Percentiles rank a stretch among this genome's conserved stretches.
phyloP scores from a whole-genome alignment of 2,888 invertebrate species.

The Acrobasis suavella region DNA sequence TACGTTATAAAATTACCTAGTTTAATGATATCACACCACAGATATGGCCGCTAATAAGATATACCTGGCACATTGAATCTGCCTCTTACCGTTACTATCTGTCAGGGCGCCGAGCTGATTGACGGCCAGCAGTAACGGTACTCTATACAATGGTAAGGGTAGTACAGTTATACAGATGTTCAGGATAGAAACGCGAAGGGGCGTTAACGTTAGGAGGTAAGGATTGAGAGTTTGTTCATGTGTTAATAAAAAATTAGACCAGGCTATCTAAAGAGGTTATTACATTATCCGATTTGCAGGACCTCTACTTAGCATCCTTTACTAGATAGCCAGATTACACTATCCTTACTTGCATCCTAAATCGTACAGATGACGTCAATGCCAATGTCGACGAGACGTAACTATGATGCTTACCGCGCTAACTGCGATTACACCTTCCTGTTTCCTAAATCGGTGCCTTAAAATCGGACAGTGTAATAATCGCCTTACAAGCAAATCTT shows the following conservation, averaged over 20 bases:
- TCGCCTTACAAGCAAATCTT: no score
- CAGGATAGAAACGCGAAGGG: conserved; percentile 25
- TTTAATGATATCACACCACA: conserved; percentile 30
- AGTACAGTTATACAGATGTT: conserved; percentile 40
- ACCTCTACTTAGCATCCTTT: no score
- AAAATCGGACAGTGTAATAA: no score
- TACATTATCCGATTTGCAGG: no score
- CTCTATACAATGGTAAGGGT: conserved; percentile 48
- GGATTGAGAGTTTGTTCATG: background rate
- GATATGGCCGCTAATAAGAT: conserved; percentile 22
- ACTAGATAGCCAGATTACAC: no score
- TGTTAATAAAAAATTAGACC: background rate
- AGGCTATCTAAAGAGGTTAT: no score
- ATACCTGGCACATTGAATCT: conserved; percentile 22
- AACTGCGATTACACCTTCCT: no score
- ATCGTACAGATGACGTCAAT: no score
- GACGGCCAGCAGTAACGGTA: conserved; percentile 61
- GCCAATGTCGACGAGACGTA: no score
- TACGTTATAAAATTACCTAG: conserved; percentile 13
- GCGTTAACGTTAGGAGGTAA: conserved; percentile 10
- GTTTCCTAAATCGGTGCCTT: no score
- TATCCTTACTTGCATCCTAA: no score
- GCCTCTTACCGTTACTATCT: conserved; percentile 69
- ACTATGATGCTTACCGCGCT: no score
- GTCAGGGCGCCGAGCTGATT: conserved; percentile 69